Conservation (phyloP, 2,888 invertebrate species). For the Drosophila diplacantha region DNA sequence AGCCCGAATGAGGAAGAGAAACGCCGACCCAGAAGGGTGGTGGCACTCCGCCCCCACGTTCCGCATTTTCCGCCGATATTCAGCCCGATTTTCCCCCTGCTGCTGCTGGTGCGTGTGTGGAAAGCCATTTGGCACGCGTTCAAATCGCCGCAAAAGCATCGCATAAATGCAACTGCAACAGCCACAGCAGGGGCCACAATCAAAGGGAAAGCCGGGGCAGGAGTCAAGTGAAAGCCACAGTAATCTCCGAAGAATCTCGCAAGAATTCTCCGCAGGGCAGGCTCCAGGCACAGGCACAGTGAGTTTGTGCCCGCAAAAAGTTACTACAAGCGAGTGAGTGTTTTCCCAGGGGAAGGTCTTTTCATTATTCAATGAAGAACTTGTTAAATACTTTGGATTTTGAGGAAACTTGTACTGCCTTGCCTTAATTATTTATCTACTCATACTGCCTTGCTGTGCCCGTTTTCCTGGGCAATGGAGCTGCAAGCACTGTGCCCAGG, state of each 20-base stretch:
- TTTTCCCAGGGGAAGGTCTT: no score
- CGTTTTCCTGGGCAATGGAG: neutral
- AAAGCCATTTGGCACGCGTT: slow-evolving; percentile 68
- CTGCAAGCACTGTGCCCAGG: slow-evolving; percentile 3
- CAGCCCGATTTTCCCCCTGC: neutral
- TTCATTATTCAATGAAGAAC: no score
- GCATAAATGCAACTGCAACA: slow-evolving; percentile 63
- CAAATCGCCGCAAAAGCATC: slow-evolving; percentile 64
- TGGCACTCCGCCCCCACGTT: slow-evolving; percentile 2
- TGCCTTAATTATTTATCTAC: neutral
- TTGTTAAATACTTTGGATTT: neutral
- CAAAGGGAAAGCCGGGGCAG: slow-evolving; percentile 45
- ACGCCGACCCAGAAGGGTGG: slow-evolving; percentile 19
- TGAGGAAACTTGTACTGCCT: neutral
- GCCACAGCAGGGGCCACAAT: slow-evolving; percentile 21
- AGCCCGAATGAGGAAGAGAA: slow-evolving; percentile 33
- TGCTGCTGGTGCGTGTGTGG: slow-evolving; percentile 42
- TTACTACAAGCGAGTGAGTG: no score
- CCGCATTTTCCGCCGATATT: slow-evolving; percentile 10
- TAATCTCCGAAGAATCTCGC: slow-evolving; percentile 9
- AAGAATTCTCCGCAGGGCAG: slow-evolving; percentile 15
- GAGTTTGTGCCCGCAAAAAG: neutral
- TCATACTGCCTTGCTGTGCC: no score
- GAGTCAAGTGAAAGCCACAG: slow-evolving; percentile 16
- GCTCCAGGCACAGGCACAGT: slow-evolving; percentile 14